phyloP scores from a whole-genome alignment of 2,888 invertebrate species.

The Idaea straminata region DNA sequence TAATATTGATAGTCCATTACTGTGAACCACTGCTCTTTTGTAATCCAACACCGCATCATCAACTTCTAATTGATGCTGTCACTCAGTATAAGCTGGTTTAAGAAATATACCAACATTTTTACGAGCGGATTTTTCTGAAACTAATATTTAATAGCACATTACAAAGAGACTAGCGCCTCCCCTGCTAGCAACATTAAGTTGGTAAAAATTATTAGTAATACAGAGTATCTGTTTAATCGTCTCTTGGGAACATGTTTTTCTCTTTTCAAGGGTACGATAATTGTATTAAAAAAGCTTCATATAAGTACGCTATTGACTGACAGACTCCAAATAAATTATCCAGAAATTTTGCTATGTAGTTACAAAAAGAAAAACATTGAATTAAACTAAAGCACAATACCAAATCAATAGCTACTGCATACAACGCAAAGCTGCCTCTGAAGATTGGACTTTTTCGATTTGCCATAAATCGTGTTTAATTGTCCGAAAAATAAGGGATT shows the following conservation, averaged over 20 bases:
- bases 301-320: neutral
- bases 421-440: constrained; percentile 36
- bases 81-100: constrained; percentile 63
- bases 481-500: constrained; percentile 77
- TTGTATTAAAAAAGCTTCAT: neutral
- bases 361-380: constrained; percentile 14
- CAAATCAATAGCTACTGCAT: constrained; percentile 50
- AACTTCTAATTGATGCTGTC: constrained; percentile 77
- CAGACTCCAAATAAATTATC: neutral
- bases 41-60: constrained; percentile 70
- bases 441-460: constrained; percentile 58
- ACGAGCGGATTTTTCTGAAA: neutral
- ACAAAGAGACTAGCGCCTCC: neutral
- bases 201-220: constrained; percentile 10
- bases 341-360: neutral
- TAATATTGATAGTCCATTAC: constrained; percentile 73
- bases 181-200: neutral
- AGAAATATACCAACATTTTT: neutral
- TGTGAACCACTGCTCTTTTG: constrained; percentile 65
- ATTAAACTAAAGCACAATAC: constrained; percentile 35
- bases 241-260: constrained; percentile 49
- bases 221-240: constrained; percentile 49
- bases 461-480: constrained; percentile 76
- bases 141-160: neutral
- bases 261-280: constrained; percentile 35